Base-by-base conservation (phyloP, 2,797 vertebrate species). In the Harpagifer antarcticus region DNA sequence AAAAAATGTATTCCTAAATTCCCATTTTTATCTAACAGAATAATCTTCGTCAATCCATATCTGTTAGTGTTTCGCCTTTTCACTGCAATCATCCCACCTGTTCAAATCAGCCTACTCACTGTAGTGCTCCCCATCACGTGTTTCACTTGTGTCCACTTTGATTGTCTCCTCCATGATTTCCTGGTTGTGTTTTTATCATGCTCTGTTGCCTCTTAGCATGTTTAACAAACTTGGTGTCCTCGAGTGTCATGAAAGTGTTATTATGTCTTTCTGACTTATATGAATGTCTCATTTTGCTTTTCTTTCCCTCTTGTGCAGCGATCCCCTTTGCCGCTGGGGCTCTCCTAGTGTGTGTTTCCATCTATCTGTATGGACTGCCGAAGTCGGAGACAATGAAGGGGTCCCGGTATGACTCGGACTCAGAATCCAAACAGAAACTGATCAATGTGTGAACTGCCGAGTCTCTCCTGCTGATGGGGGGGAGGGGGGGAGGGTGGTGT, bases 311-410 rank as follows among this genome's bases (percentile, higher is more conserved):
- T 43, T 59, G 55, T 89, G 43, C 92, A 99, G 98, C 97, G 2
- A 10, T 93, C 40, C 95, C 94, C 0, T 99, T 99, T 88, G 83
- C 92, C 58, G 56, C 91, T 14, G 98, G 98, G 55, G 89, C 98
- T 6, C 2, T 95, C 75, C 92, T 99, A 7, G 98, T 99, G 27
- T 99, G 98, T 37, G 42, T 98, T 83, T 99, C 98, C 82, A 99
- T 99, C 86, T 99, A 99, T 88, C 89, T 98, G 42, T 98, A 99
- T 9, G 98, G 98, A 73, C 94, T 99, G 85, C 98, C 98, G 69
- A 97, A 96, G 93, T 96, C 96, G 83, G 97, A 99, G 81, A 97
- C 97, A 4, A 96, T 92, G 56, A 96, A 91, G 83, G 71, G 97
- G 57, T 89, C 81, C 33, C 81, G 59, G 5, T 42, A 83, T 20